Base-by-base conservation (phyloP, 2,888 invertebrate genomes). In the Steromphala cineraria region DNA sequence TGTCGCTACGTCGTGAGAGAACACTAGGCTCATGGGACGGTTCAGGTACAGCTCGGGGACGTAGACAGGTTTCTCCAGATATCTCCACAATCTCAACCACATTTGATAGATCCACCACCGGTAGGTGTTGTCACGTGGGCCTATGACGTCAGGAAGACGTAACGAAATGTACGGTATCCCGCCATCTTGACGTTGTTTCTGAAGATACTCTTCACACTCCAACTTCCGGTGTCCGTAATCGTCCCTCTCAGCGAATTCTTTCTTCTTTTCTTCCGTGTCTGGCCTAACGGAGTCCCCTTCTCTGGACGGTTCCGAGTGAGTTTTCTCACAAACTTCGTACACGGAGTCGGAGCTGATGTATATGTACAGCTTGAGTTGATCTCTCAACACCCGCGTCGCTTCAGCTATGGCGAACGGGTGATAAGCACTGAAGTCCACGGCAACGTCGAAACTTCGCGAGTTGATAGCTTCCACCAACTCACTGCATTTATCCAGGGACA, bases 261-360 rank as follows among this genome's bases (percentile, higher is more conserved):
- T 85, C 52, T 90, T 86, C 53, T 90, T 89, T 8, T 91, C 88
- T 21, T 83, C 83, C 17, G 91, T 88, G 0, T 81, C 76, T 1
- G 94, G 94, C 81, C 94, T 84, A 0, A 92, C 89, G 2, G 93
- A 92, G 85, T 94, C 94, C 0, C 89, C 89, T 86, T 94, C 94
- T 62, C 85, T 74, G 4, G 90, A 85, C 1, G 83, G 85, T 4
- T 86, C 85, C 0, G 80, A 81, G 79, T 90, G 90, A 0, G 85
- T 86, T 76, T 91, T 90, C 13, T 88, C 83, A 78, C 93, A 93
- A n/a, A 94, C 94, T 85, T 94, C 94, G 84, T 94, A 94, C 1
- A 94, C 93, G 2, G 94, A 94, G 86, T 94, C 94, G 0, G 93
- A 92, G 84, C 94, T 94, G 75, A 94, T 93, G 85, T 92, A 93